Conservation (phyloP, 2,797 vertebrate genomes). For the Lepidocolaptes lacrymiger region DNA sequence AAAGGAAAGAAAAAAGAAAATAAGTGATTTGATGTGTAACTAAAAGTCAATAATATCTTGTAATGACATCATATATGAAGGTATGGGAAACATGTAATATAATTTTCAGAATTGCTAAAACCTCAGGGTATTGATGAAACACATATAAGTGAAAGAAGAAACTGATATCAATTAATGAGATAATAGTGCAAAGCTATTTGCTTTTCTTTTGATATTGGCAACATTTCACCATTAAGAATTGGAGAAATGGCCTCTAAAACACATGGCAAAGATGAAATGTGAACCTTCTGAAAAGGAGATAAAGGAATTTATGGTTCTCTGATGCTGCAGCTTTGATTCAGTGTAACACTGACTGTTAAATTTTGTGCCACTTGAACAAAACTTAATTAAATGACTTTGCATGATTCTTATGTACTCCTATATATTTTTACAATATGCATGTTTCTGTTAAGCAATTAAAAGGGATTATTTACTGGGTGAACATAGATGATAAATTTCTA, state of each 20-base stretch:
- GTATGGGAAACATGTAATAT: fast-evolving
- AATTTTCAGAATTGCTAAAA: neutral
- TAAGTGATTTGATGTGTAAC: fast-evolving
- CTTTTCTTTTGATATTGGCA: neutral
- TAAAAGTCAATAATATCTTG: neutral
- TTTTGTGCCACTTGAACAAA: neutral
- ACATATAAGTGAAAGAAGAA: neutral
- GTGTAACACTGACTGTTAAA: neutral
- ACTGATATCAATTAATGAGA: neutral
- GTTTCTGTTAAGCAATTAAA: neutral
- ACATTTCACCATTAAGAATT: neutral
- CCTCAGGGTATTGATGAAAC: neutral
- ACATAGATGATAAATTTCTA: neutral
- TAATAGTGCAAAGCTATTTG: neutral
- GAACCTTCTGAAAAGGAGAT: neutral
- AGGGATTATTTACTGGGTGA: neutral
- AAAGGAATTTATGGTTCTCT: neutral
- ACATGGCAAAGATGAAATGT: neutral
- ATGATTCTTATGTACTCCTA: neutral
- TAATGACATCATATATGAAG: neutral
- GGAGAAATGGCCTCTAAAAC: neutral
- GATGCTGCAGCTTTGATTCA: neutral
- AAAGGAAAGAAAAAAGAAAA: fast-evolving
- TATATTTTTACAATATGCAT: neutral
- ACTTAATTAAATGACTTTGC: neutral